phyloP scores from a whole-genome alignment of 2,888 invertebrate genomes.

The Bedellia somnulentella region DNA sequence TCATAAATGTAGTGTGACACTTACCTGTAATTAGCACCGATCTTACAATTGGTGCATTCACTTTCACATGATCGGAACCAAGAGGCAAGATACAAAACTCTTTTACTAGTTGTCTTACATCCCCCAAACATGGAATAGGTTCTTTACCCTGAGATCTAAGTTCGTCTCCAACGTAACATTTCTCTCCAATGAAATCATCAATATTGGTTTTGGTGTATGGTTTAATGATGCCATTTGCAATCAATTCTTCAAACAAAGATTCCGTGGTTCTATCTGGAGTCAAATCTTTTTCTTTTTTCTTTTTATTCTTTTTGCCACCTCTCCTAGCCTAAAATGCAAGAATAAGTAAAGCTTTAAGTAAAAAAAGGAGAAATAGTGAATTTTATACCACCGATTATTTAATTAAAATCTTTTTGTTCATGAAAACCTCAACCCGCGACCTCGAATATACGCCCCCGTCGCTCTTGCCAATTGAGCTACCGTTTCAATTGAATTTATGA shows the following conservation, averaged over 20 bases:
- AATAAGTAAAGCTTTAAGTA: too few relatives aligned
- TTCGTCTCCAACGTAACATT: constrained; percentile 66
- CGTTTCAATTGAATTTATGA: too few relatives aligned
- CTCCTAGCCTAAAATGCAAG: constrained; percentile 61
- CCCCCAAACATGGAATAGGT: constrained; percentile 67
- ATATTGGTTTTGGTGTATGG: constrained; percentile 71
- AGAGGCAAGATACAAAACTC: constrained; percentile 90
- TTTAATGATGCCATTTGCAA: constrained; percentile 87
- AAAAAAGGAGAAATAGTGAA: too few relatives aligned
- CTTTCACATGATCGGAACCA: constrained; percentile 71
- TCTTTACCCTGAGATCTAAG: constrained; percentile 44
- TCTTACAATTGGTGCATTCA: constrained; percentile 70
- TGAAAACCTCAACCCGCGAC: too few relatives aligned
- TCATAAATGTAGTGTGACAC: too few relatives aligned
- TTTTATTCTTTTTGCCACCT: constrained; percentile 86
- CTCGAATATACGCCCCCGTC: too few relatives aligned
- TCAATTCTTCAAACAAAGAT: constrained; percentile 89
- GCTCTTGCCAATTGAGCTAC: too few relatives aligned
- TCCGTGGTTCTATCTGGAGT: constrained; percentile 89
- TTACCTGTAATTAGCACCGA: constrained; percentile 79
- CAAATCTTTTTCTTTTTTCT: constrained; percentile 92
- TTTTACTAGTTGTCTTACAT: constrained; percentile 80
- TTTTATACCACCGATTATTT: too few relatives aligned
- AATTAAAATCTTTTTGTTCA: too few relatives aligned
- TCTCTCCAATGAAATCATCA: constrained; percentile 79